Conservation (phyloP, 2,888 invertebrate genomes). For the Phaonia tiefii region DNA sequence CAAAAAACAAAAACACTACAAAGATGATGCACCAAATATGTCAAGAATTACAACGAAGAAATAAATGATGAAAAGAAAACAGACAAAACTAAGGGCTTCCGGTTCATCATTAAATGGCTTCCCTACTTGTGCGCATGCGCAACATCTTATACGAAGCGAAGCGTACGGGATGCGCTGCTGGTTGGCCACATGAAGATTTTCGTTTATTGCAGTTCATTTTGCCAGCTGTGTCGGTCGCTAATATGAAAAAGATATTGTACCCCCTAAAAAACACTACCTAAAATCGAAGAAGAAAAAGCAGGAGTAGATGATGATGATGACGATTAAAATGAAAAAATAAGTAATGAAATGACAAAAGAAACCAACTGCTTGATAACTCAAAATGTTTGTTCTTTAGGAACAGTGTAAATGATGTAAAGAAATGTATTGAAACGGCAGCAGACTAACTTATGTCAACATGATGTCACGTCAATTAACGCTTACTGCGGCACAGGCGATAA, state of each 20-base stretch:
- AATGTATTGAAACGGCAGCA: neutral
- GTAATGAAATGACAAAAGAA: constrained; percentile 49
- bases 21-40: constrained; percentile 54
- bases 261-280: neutral
- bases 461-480: constrained; percentile 66
- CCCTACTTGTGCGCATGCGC: constrained; percentile 26
- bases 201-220: constrained; percentile 22
- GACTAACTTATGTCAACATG: constrained; percentile 67
- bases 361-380: constrained; percentile 59
- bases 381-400: constrained; percentile 48
- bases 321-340: no score
- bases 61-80: constrained; percentile 16
- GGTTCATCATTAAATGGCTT: constrained; percentile 56
- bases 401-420: constrained; percentile 39
- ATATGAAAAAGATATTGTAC: constrained; percentile 17
- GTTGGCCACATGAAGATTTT: constrained; percentile 57
- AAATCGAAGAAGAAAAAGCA: constrained; percentile 43
- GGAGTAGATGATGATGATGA: constrained; percentile 18
- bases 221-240: constrained; percentile 63
- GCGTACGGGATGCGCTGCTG: constrained; percentile 42
- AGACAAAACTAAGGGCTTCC: constrained; percentile 62
- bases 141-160: constrained; percentile 40
- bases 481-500: neutral
- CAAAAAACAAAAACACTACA: no score
- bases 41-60: constrained; percentile 49